Base-by-base conservation (phyloP, 1,140 invertebrate genomes). In the Stegodyphus dumicola region DNA sequence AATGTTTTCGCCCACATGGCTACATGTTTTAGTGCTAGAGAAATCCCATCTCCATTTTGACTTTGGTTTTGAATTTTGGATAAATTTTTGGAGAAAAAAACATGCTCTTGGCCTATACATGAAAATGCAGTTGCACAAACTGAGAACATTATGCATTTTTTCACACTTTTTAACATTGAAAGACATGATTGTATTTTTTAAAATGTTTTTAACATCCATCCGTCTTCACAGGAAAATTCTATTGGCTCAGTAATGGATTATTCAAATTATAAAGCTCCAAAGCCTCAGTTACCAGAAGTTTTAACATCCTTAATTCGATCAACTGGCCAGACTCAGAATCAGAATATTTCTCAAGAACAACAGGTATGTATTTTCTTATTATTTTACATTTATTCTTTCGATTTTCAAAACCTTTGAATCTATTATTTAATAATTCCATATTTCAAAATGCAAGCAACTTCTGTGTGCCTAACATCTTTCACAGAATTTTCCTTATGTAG, bases 171-270 rank as follows among this genome's bases (percentile, higher is more conserved):
- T 33, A 33, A 33, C 33, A 1, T 33, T 33, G 3, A 33, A 33
- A 33, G 33, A 33, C 3, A 3, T 33, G 33, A 33, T 33, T 60
- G 5, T 60, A 60, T 60, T 60, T 5, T 11, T 2, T 2, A 60
- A 2, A 60, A 60, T 75, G 6, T 48, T 56, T 48, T 64, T 11
- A 64, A n/a, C 1, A 48, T 33, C 52, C 48, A 18, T 6, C 18
- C 66, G 76, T 76, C 65, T 76, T 87, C 86, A 15, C 13, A 88
- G 88, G 87, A 88, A 54, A 88, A 88, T 79, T 80, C 83, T 52
- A 85, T 88, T 18, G 83, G 87, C 17, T 13, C 87, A 7, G 52
- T 88, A 7, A 65, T 87, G 11, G 87, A 88, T 71, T 87, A 87
- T 67, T 88, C 88, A 17, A 79, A 54, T 48, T 51, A 77, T 54